phyloP scores from a whole-genome alignment of 1,140 invertebrate genomes.

The Lamellibrachia luymesi region DNA sequence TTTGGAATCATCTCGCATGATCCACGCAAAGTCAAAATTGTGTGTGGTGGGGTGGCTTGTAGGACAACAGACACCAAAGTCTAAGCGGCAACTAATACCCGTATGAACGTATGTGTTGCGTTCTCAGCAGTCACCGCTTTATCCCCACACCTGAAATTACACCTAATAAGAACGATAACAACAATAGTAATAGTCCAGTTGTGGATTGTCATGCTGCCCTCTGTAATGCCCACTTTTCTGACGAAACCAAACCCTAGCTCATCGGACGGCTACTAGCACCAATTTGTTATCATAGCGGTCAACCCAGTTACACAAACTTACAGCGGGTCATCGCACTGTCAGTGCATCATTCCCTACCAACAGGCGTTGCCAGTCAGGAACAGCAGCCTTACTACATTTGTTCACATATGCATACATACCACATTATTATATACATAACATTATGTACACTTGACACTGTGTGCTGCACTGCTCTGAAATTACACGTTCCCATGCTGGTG shows the following conservation, averaged over 20 bases:
- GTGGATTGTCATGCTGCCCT: background rate
- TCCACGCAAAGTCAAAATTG: background rate
- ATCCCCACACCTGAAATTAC: background rate
- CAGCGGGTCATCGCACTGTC: background rate
- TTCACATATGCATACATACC: slow-evolving; percentile 1
- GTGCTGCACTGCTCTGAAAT: background rate
- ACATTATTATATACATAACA: background rate
- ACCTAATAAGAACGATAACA: background rate
- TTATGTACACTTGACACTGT: background rate
- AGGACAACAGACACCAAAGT: background rate
- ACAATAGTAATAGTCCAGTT: background rate
- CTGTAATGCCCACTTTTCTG: background rate
- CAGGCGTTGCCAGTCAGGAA: background rate
- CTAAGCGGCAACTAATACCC: background rate
- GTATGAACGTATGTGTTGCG: background rate
- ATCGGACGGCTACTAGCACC: background rate
- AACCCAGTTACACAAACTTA: background rate
- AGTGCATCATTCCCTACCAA: background rate
- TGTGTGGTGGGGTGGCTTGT: background rate
- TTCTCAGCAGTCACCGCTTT: background rate
- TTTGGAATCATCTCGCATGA: slow-evolving; percentile 4
- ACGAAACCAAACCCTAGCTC: background rate
- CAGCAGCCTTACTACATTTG: background rate
- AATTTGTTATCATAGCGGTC: background rate
- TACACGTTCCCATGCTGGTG: background rate